Percentiles rank a stretch among this genome's conserved stretches.
Evolutionary conservation across 2,888 invertebrate genomes (phyloP).

Genomic region (Pristionchus entomophagus): DNA sequence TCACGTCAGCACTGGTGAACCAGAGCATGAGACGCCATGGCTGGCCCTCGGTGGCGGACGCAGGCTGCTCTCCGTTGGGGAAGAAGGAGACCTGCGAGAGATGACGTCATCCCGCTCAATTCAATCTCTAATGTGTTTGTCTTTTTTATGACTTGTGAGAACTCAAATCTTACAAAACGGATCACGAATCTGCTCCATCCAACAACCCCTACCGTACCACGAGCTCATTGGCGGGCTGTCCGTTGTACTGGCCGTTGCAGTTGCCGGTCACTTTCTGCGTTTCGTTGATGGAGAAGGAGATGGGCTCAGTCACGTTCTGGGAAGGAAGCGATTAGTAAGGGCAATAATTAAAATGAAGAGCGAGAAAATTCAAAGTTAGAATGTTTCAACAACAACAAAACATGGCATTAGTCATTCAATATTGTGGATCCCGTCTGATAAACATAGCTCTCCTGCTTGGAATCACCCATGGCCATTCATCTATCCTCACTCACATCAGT

Average conservation of each 20-base stretch:
- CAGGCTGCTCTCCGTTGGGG: conserved; percentile 25
- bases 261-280: background rate
- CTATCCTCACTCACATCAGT: background rate
- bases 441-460: no score
- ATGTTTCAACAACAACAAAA: background rate
- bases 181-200: background rate
- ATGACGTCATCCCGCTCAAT: background rate
- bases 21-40: conserved; percentile 2
- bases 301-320: conserved; percentile 43
- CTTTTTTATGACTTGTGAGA: background rate
- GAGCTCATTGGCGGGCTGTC: background rate
- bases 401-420: background rate
- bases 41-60: background rate
- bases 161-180: background rate
- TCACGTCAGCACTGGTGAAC: no score
- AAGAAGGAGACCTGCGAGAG: conserved; percentile 28
- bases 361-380: no score
- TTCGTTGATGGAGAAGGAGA: conserved; percentile 31
- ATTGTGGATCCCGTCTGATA: background rate
- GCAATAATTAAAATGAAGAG: no score
- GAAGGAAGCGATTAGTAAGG: background rate
- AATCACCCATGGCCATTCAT: no score
- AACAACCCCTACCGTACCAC: background rate
- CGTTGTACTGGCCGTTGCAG: background rate
- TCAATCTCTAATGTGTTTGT: background rate